Evolutionary conservation across 1,140 invertebrate species (phyloP), one percentile per base, ranked within the genome.

Genomic region (Radopholus similis): DNA sequence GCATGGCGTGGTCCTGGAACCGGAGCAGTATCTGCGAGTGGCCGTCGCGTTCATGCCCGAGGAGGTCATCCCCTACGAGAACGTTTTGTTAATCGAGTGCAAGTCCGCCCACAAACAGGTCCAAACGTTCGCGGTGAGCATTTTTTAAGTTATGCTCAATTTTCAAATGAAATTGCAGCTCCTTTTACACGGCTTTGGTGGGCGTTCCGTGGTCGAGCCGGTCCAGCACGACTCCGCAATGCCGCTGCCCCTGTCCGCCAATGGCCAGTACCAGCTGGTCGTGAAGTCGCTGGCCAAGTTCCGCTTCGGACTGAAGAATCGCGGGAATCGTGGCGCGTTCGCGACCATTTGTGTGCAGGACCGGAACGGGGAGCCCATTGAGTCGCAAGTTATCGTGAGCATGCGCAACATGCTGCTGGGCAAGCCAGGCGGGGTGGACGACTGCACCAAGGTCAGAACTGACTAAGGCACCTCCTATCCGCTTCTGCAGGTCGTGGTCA

Each of bases 241-340:
- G 28, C 40, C 40, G 23, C 40, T 62, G 15, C 44, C 32, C n/a
- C n/a, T 62, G 8, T 62, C 58, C 28, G 40, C 58, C 23, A 62
- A 62, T 30, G 58, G 58, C n/a, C 38, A 49, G 28, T 62, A 49
- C 32, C 58, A 62, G 32, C 5, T 62, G 34, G 23, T 62, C 21
- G 58, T 62, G 15, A 18, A 42, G 30, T 62, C 58, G 18, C 9
- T 28, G 21, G 34, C 30, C 21, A 47, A 42, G 18, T 62, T 62
- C 30, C 42, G 37, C 44, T 62, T 62, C 44, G 18, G 26, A 13
- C 21, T 62, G n/a, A 42, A 62, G n/a, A 62, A 62, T 15, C 13
- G 30, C 15, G 58, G 58, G 18, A 51, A 26, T 40, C 42, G 58
- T 2, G 13, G 2, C 30, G 40, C 58, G 15, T 62, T 62, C 44